A percentile compares a stretch with the other conserved stretches of the same genome.
phyloP scores from a whole-genome alignment of 2,888 invertebrate species.

The Rhopalosiphum nymphaeae region DNA sequence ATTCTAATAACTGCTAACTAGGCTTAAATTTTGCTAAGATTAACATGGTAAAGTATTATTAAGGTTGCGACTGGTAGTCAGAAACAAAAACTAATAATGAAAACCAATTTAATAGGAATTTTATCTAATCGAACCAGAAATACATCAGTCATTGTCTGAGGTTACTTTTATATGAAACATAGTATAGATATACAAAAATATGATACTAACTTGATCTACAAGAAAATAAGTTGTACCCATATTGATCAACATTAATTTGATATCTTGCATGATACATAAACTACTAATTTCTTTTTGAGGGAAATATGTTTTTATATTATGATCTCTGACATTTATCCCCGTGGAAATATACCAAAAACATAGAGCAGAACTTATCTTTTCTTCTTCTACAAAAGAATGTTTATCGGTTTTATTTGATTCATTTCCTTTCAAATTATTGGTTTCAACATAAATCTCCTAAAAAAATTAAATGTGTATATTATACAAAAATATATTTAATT shows the following conservation, averaged over 20 bases:
- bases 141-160: not conserved
- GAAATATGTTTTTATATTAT: conserved; percentile 58
- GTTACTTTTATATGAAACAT: not conserved
- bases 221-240: conserved; percentile 53
- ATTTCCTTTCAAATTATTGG: not conserved
- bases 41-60: not conserved
- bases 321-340: conserved; percentile 34
- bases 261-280: conserved; percentile 44
- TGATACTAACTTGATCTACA: conserved; percentile 43
- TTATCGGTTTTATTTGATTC: not conserved
- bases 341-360: conserved; percentile 51
- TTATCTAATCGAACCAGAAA: not conserved
- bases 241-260: conserved; percentile 55
- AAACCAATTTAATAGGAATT: not conserved
- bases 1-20: not conserved
- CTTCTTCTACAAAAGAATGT: not conserved
- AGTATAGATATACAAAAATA: not conserved
- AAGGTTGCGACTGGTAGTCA: not conserved
- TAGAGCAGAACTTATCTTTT: conserved; percentile 49
- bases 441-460: not conserved
- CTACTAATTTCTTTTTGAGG: conserved; percentile 49
- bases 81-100: not conserved
- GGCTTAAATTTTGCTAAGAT: not conserved
- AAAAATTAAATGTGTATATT: not conserved
- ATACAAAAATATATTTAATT: not conserved